Percentiles rank a stretch among this genome's conserved stretches.
These are phyloP conservation scores for Pinna nobilis DNA, from an alignment of 1,140 invertebrate genomes.

Conservation along the genomic window DNA sequence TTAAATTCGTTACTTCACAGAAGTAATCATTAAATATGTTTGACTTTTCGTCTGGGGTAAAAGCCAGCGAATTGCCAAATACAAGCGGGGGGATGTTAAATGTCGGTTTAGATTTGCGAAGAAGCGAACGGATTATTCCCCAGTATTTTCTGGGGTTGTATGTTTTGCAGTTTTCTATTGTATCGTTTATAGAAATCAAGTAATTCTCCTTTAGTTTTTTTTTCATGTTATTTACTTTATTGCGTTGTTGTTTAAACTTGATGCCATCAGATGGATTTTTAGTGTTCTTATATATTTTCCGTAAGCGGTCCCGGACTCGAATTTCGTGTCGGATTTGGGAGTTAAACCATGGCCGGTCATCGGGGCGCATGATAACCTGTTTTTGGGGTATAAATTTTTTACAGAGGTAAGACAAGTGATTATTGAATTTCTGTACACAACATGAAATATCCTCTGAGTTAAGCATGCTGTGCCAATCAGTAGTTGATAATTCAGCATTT, in stretches of 20 bases:
- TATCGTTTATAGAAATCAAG: not conserved
- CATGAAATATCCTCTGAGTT: too few species aligned
- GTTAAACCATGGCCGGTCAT: not conserved
- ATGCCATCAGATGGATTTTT: not conserved
- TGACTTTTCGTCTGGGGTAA: not conserved
- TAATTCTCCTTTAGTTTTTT: not conserved
- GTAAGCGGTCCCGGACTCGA: not conserved
- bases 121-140: not conserved
- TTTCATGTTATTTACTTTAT: not conserved
- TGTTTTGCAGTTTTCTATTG: not conserved
- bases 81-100: not conserved
- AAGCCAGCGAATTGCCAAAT: not conserved
- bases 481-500: too few species aligned
- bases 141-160: not conserved
- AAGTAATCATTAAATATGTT: not conserved
- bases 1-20: not conserved
- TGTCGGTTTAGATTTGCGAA: not conserved
- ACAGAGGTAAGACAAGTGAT: too few species aligned
- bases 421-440: too few species aligned
- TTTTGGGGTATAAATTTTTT: not conserved
- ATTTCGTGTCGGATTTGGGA: not conserved
- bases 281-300: not conserved
- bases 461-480: too few species aligned
- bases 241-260: not conserved
- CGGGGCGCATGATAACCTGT: not conserved